Evolutionary conservation across 2,113 vertebrate genomes (phyloP).

Genomic region (Puma concolor): DNA sequence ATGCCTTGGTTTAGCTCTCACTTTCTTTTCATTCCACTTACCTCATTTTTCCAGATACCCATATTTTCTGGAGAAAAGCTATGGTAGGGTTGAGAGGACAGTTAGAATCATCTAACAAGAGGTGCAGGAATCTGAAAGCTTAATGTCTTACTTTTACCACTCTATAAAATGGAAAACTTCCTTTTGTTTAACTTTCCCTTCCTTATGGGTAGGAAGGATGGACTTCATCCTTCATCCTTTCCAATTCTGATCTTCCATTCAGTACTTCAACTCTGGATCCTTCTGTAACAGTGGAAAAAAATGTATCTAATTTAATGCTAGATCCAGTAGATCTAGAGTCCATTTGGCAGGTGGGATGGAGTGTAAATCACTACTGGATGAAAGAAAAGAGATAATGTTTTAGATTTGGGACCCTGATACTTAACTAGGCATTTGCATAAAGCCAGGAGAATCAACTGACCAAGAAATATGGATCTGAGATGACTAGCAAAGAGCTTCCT

Average conservation of each 20-base stretch:
- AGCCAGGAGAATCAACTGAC: background rate
- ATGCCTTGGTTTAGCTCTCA: background rate
- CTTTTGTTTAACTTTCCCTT: background rate
- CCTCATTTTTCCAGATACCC: background rate
- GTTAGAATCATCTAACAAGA: background rate
- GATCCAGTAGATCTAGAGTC: background rate
- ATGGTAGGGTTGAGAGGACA: background rate
- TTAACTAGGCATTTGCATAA: background rate
- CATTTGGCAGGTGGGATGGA: background rate
- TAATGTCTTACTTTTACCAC: background rate
- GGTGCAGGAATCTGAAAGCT: background rate
- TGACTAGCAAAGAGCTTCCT: background rate
- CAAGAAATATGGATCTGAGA: background rate
- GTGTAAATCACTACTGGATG: background rate
- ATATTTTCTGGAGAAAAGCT: background rate
- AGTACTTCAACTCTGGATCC: background rate
- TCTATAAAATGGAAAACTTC: background rate
- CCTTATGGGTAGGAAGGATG: background rate
- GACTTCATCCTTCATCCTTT: background rate
- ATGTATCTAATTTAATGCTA: background rate
- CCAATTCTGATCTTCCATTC: background rate
- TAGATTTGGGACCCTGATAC: background rate
- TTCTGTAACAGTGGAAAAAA: background rate
- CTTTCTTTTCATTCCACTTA: background rate
- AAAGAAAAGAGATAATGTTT: background rate